phyloP scores from a whole-genome alignment of 2,113 vertebrate genomes.

The Girardinichthys multiradiatus region DNA sequence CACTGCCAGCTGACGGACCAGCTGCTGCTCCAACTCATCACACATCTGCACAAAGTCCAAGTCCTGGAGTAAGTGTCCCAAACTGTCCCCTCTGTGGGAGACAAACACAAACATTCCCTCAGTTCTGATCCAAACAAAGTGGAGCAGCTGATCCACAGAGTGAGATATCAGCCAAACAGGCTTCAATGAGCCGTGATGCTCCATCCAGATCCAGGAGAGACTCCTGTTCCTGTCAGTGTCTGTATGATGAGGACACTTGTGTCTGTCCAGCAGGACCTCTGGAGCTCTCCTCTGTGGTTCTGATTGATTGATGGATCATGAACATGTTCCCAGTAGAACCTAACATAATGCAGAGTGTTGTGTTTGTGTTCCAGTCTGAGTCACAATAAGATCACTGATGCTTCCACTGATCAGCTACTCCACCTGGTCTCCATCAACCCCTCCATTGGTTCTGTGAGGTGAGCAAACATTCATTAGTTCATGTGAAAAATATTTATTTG shows the following conservation, averaged over 20 bases:
- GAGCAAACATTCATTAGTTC: constrained; percentile 2
- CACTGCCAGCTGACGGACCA: constrained; percentile 45
- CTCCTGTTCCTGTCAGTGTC: not conserved
- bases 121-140: not conserved
- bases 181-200: not conserved
- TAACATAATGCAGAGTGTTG: not conserved
- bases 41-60: constrained; percentile 26
- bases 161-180: not conserved
- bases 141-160: not conserved
- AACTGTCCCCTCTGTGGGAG: not conserved
- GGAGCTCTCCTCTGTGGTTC: too few relatives aligned
- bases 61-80: constrained; percentile 43
- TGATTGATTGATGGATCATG: too few relatives aligned
- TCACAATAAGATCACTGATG: constrained; percentile 39
- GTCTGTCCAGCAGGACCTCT: not conserved
- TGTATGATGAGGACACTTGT: too few relatives aligned
- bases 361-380: constrained; percentile 43
- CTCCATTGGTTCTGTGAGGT: constrained; percentile 15
- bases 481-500: too few relatives aligned
- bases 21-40: constrained; percentile 17
- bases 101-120: not conserved
- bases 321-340: not conserved
- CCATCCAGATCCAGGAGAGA: not conserved
- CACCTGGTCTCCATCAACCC: constrained; percentile 28
- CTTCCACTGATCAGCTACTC: not conserved